Conservation (phyloP, 2,113 vertebrate species). For the Chascanopsetta lugubris region DNA sequence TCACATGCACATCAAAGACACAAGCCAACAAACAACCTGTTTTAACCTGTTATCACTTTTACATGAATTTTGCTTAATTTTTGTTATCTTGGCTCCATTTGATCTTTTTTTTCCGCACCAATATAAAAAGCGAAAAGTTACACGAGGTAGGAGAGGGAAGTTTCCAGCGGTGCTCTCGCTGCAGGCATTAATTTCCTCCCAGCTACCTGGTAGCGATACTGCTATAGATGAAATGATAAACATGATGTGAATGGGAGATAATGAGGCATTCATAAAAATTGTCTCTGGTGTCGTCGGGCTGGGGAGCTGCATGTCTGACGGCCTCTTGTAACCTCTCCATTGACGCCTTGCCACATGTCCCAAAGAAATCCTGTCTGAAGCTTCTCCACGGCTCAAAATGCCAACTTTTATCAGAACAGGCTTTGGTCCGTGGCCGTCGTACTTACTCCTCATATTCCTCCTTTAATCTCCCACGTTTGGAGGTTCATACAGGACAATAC, state of each 20-base stretch:
- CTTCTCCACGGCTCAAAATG: slow-evolving; percentile 57
- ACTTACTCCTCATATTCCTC: slow-evolving; percentile 11
- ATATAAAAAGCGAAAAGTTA: slow-evolving; percentile 20
- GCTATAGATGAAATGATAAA: slow-evolving; percentile 50
- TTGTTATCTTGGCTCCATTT: slow-evolving; percentile 44
- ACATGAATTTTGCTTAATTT: slow-evolving; percentile 52
- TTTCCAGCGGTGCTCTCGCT: slow-evolving; percentile 12
- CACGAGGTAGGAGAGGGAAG: slow-evolving; percentile 1
- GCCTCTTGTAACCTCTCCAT: slow-evolving; percentile 60
- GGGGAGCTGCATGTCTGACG: slow-evolving; percentile 45
- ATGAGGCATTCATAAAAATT: slow-evolving; percentile 54
- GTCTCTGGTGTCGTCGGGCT: slow-evolving; percentile 45
- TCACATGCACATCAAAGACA: slow-evolving; percentile 16
- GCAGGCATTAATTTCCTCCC: slow-evolving; percentile 4
- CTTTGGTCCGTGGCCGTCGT: slow-evolving; percentile 51
- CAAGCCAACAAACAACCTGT: slow-evolving; percentile 41
- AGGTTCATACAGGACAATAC: slow-evolving; percentile 18
- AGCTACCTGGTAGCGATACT: slow-evolving; percentile 1
- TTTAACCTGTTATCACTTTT: slow-evolving; percentile 61
- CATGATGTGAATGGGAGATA: slow-evolving; percentile 61
- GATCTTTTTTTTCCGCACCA: slow-evolving; percentile 36
- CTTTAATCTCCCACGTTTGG: slow-evolving; percentile 23
- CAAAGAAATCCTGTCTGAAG: slow-evolving; percentile 75
- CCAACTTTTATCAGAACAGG: slow-evolving; percentile 67
- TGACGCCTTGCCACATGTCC: slow-evolving; percentile 67